A percentile compares a stretch with the other conserved stretches of the same genome.
Conservation (phyloP, 2,113 vertebrate genomes). For the Poeciliopsis retropinna region DNA sequence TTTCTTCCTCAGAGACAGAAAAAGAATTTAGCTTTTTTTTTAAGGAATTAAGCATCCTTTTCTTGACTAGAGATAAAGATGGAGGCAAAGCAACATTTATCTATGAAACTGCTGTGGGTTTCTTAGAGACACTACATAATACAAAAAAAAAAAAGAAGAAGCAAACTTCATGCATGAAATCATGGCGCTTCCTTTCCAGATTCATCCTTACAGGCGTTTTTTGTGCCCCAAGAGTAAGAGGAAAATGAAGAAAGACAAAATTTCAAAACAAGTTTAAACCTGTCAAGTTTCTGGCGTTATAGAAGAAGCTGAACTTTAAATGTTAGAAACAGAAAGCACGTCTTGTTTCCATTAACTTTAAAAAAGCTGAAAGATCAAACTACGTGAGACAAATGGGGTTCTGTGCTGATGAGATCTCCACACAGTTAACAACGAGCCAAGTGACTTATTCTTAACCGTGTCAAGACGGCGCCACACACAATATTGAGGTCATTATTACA, state of each 20-base stretch:
- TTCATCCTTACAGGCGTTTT: no score
- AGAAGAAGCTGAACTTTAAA: conserved; percentile 68
- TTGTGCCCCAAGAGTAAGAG: conserved; percentile 17
- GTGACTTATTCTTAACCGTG: conserved; percentile 46
- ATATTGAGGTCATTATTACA: conserved; percentile 4
- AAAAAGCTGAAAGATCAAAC: conserved; percentile 60
- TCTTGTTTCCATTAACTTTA: conserved; percentile 75
- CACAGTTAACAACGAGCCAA: conserved; percentile 68
- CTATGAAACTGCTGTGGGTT: no score
- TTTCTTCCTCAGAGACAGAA: no score
- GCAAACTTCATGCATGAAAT: no score
- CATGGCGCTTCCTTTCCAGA: no score
- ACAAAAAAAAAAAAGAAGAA: no score
- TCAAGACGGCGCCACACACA: conserved; percentile 28
- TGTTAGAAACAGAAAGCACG: conserved; percentile 78
- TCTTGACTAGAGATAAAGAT: no score
- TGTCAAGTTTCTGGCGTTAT: conserved; percentile 74
- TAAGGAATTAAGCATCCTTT: no score
- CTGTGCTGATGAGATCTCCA: conserved; percentile 44
- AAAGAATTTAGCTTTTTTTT: no score
- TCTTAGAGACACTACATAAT: no score
- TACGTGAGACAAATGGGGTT: conserved; percentile 50
- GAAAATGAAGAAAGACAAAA: conserved; percentile 37
- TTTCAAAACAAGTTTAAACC: conserved; percentile 67
- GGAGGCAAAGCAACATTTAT: no score